Conservation (phyloP, 2,888 invertebrate species). For the Synanthedon vespiformis region DNA sequence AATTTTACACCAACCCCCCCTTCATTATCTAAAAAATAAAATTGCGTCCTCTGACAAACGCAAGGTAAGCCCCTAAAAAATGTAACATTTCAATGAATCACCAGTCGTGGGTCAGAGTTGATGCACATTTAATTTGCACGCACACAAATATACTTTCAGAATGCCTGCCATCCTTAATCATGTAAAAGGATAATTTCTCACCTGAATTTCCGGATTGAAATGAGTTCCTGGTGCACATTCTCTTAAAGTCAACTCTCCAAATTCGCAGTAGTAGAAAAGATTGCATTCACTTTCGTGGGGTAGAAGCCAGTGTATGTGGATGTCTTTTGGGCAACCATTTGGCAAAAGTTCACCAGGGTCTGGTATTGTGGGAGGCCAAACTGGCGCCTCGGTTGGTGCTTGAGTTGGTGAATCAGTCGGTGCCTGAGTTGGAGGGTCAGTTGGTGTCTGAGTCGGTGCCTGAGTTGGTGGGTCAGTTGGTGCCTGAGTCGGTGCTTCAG, state of each 20-base stretch:
- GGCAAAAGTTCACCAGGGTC: constrained; percentile 6
- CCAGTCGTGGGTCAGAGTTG: too few relatives aligned
- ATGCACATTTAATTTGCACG: too few relatives aligned
- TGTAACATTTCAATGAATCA: too few relatives aligned
- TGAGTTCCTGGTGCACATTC: constrained; percentile 2
- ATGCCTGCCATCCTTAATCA: too few relatives aligned
- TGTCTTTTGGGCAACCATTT: constrained; percentile 12
- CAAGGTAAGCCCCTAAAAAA: too few relatives aligned
- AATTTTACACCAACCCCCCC: too few relatives aligned
- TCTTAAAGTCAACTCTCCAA: constrained; percentile 3
- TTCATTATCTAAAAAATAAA: too few relatives aligned
- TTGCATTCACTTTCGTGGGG: constrained; percentile 8
- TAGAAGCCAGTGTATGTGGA: constrained; percentile 4
- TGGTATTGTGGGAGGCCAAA: background rate
- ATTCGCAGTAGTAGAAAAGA: constrained; percentile 6
- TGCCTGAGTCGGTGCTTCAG: constrained; percentile 1
- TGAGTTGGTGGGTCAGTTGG: constrained; percentile 9
- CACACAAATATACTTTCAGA: too few relatives aligned
- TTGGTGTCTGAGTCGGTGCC: constrained; percentile 3
- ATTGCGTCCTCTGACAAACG: too few relatives aligned
- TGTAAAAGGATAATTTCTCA: constrained; percentile 3
- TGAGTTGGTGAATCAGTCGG: constrained; percentile 3
- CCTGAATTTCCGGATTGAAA: constrained; percentile 7
- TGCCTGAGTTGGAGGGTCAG: constrained; percentile 1
- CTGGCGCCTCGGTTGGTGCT: constrained; percentile 2